Evolutionary conservation across 2,888 invertebrate species (phyloP), one percentile per base, ranked within the genome.

Genomic region (Drosophila robusta): DNA sequence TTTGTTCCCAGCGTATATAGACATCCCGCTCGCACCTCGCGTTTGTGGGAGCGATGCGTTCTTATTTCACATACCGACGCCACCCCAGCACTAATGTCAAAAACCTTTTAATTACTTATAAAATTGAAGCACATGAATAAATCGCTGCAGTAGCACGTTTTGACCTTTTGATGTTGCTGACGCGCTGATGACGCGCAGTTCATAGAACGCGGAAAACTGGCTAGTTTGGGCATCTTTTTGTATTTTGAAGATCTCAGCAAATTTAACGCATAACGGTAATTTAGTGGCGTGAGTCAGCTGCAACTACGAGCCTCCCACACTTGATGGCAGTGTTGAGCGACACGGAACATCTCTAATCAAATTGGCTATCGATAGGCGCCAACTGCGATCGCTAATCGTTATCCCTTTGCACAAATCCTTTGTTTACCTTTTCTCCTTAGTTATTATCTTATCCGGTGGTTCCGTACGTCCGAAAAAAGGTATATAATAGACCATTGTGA

Each of bases 401-500:
- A 47, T 34, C 11, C 55, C 29, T 29, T 49, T 42, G 8, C 16
- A 1, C 29, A 8, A 2, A n/a, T 29, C 41, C 29, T 41, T 38
- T n/a, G 9, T 52, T 89, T 90, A 90, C 90, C 90, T 90, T 70
- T 90, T 90, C 60, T 90, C 89, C 56, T 79, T 79, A 63, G 80
- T 81, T 49, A 87, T 67, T 74, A 84, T 82, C 88, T 91, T 92
- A 80, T 92, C 92, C 70, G 92, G 92, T 41, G 92, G 91, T 24
- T 91, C 90, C 34, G 88, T 87, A 41, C 65, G 70, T 14, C 87
- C 88, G 78, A 91, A 91, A 52, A 91, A 89, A 52, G 91, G 88
- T 70, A 91, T 92, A 62, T 90, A 88, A 79, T 92, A 92, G 46
- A 92, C 92, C 92, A 92, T 92, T 74, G 64, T 72, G 47, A 38